phyloP scores from a whole-genome alignment of 2,113 vertebrate species.

The Lagopus leucura region DNA sequence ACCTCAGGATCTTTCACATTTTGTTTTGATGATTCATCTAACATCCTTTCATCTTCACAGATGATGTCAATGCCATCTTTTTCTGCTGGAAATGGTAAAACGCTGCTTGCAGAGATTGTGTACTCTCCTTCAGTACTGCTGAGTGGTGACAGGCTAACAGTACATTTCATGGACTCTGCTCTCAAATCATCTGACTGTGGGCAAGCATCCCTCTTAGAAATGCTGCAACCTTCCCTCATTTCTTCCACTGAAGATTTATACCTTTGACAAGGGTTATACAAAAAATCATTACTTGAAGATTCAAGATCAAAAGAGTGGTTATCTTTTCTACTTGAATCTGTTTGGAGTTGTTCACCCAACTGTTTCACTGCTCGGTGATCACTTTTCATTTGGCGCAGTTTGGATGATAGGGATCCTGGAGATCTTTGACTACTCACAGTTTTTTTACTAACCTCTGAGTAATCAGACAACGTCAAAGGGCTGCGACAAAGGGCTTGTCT shows the following conservation, averaged over 20 bases:
- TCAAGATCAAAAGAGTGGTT: neutral
- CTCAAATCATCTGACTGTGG: fast-evolving
- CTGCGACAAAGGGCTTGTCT: slow-evolving; percentile 20
- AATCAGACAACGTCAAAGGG: slow-evolving; percentile 35
- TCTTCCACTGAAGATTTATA: slow-evolving; percentile 5
- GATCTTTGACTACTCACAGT: neutral
- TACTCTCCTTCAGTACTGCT: slow-evolving; percentile 14
- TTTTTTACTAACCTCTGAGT: slow-evolving; percentile 48
- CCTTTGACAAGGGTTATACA: neutral
- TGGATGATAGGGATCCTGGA: slow-evolving; percentile 83
- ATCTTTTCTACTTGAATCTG: slow-evolving; percentile 13
- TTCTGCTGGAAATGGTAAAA: neutral
- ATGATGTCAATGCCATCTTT: neutral
- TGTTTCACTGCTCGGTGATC: slow-evolving; percentile 46
- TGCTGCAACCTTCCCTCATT: neutral
- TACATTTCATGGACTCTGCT: neutral
- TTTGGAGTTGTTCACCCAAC: slow-evolving; percentile 30
- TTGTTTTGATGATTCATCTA: slow-evolving; percentile 29
- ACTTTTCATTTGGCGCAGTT: slow-evolving; percentile 83
- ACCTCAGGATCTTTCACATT: neutral
- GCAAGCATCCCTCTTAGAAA: neutral
- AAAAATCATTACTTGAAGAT: slow-evolving; percentile 1
- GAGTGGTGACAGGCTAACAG: neutral
- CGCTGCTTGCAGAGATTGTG: neutral
- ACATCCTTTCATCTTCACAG: neutral